phyloP scores from a whole-genome alignment of 2,113 vertebrate species.

The Callaeas wilsoni region DNA sequence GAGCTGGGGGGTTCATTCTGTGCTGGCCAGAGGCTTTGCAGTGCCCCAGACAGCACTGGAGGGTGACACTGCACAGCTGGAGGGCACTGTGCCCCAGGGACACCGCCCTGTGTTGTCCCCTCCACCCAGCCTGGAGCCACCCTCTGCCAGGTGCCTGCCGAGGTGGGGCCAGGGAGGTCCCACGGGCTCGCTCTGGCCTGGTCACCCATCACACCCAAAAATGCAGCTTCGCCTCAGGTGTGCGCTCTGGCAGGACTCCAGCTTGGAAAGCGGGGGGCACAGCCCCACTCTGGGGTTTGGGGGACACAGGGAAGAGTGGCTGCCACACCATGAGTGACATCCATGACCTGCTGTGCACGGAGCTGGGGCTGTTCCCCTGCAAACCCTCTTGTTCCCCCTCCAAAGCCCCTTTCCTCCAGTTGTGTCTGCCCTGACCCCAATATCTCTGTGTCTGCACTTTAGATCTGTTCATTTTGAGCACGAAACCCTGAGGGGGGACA shows the following conservation, averaged over 20 bases:
- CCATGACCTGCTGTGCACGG: fast-evolving
- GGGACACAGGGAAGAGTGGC: not conserved
- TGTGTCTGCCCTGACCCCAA: not conserved
- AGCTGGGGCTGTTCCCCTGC: not conserved
- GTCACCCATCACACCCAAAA: not conserved
- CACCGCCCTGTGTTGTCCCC: not conserved
- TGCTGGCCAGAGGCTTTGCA: not conserved
- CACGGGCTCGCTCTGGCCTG: fast-evolving
- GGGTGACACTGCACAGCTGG: not conserved
- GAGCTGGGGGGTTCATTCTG: not conserved
- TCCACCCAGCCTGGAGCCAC: not conserved
- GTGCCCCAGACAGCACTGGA: not conserved
- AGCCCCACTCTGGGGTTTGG: not conserved
- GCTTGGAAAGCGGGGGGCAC: fast-evolving
- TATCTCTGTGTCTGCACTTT: not conserved
- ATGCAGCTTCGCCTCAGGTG: fast-evolving
- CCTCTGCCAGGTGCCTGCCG: not conserved
- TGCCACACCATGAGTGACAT: fast-evolving
- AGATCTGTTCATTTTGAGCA: not conserved
- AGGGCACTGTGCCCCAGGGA: not conserved
- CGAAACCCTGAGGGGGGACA: not conserved
- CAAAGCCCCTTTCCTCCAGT: not conserved
- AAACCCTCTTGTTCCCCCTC: not conserved
- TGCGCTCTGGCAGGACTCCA: not conserved
- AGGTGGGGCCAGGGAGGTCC: not conserved